phyloP scores from a whole-genome alignment of 2,797 vertebrate genomes.

The Otolemur crassicaudatus region DNA sequence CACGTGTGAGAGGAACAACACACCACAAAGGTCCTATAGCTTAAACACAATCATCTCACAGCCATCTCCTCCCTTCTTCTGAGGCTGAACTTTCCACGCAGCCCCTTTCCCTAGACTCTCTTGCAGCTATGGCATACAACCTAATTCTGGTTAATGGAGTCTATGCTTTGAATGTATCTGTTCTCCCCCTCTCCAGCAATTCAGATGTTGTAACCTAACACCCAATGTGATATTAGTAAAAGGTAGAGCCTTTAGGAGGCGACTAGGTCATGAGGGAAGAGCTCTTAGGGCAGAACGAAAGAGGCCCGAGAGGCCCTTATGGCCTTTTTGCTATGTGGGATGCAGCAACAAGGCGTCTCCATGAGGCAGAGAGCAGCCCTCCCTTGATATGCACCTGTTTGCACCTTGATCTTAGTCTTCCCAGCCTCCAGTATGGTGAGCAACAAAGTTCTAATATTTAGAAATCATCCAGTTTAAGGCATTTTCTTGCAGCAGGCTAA shows the following conservation, averaged over 20 bases:
- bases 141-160: not conserved
- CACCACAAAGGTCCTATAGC: not conserved
- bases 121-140: not conserved
- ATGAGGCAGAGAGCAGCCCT: not conserved
- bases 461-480: not conserved
- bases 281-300: not conserved
- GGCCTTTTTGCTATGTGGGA: not conserved
- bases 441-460: not conserved
- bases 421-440: not conserved
- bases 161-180: not conserved
- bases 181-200: too few relatives aligned
- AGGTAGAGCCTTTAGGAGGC: not conserved
- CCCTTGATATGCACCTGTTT: not conserved
- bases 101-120: not conserved
- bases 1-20: not conserved
- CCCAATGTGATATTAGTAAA: not conserved
- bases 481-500: not conserved
- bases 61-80: not conserved
- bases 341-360: not conserved
- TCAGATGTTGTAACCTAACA: not conserved
- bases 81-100: not conserved
- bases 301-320: not conserved
- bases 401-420: not conserved
- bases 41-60: accelerated
- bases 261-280: not conserved